Percentiles rank a stretch among this genome's conserved stretches.
Evolutionary conservation across 2,797 vertebrate species (phyloP).

Genomic region (Ibycter americanus): DNA sequence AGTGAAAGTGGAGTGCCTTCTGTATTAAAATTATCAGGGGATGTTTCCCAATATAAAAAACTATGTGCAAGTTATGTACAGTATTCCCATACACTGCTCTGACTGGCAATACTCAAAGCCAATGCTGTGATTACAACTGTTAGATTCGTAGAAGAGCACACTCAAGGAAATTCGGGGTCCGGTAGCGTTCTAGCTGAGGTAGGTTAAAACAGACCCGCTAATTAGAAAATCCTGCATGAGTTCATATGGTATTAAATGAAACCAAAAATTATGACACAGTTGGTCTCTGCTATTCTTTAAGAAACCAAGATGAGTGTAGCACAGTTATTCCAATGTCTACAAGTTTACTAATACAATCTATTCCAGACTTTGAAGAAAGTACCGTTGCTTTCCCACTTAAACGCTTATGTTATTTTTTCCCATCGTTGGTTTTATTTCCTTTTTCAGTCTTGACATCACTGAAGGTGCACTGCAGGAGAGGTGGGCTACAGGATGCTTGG

Average conservation of each 20-base stretch:
- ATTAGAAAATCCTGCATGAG: conserved; percentile 29
- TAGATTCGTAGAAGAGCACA: background rate
- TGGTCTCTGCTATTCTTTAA: background rate
- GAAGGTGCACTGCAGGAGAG: background rate
- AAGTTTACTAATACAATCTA: background rate
- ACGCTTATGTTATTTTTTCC: background rate
- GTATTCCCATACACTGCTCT: conserved; percentile 8
- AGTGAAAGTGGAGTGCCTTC: conserved; percentile 11
- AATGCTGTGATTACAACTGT: background rate
- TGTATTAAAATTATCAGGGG: background rate
- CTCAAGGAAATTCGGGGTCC: background rate
- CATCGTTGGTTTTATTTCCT: background rate
- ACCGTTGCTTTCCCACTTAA: background rate
- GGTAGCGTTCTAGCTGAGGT: conserved; percentile 70
- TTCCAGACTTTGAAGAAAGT: background rate
- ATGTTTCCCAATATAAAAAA: conserved; percentile 46
- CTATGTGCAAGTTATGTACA: conserved; percentile 40
- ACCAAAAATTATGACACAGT: background rate
- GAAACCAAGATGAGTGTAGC: background rate
- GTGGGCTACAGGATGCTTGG: background rate
- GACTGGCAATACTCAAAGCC: conserved; percentile 5
- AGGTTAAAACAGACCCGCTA: conserved; percentile 68
- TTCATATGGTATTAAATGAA: background rate
- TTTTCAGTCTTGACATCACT: background rate
- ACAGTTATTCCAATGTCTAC: conserved; percentile 1